Percentiles rank a stretch among this genome's conserved stretches.
Conservation (phyloP, 2,113 vertebrate genomes). For the Struthio camelus region DNA sequence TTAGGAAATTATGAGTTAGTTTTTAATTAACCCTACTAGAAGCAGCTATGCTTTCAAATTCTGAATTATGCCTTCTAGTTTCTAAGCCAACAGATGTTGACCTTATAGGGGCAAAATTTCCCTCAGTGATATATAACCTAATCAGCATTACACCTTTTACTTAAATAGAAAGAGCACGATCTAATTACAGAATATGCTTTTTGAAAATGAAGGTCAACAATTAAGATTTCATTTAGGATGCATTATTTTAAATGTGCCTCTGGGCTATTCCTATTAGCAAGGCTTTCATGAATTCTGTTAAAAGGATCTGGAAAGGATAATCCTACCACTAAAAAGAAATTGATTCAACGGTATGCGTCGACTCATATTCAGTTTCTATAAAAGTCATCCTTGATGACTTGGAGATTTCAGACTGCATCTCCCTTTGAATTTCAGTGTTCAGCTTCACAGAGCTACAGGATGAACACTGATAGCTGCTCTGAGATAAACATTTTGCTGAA, state of each 20-base stretch:
- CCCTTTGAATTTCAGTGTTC: constrained; percentile 5
- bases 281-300: constrained; percentile 60
- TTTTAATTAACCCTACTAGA: constrained; percentile 67
- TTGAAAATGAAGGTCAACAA: constrained; percentile 72
- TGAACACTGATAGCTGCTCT: neutral
- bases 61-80: constrained; percentile 62
- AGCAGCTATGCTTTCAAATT: constrained; percentile 65
- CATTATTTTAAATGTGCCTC: constrained; percentile 74
- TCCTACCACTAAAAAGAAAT: constrained; percentile 54
- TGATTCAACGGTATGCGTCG: constrained; percentile 63
- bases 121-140: constrained; percentile 63
- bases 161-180: constrained; percentile 60
- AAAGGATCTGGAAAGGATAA: constrained; percentile 58
- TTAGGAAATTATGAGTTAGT: constrained; percentile 59
- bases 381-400: constrained; percentile 42
- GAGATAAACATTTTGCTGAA: neutral
- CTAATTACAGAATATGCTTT: constrained; percentile 72
- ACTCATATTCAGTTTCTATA: constrained; percentile 69
- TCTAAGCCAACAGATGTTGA: constrained; percentile 75
- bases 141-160: constrained; percentile 71
- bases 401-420: constrained; percentile 38
- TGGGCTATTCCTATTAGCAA: constrained; percentile 63
- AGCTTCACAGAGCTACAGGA: neutral
- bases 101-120: constrained; percentile 67
- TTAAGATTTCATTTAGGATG: constrained; percentile 78